These are phyloP conservation scores for Cremastinae sp. DNA, from an alignment of 2,888 invertebrate species.

Conservation along the genomic window DNA sequence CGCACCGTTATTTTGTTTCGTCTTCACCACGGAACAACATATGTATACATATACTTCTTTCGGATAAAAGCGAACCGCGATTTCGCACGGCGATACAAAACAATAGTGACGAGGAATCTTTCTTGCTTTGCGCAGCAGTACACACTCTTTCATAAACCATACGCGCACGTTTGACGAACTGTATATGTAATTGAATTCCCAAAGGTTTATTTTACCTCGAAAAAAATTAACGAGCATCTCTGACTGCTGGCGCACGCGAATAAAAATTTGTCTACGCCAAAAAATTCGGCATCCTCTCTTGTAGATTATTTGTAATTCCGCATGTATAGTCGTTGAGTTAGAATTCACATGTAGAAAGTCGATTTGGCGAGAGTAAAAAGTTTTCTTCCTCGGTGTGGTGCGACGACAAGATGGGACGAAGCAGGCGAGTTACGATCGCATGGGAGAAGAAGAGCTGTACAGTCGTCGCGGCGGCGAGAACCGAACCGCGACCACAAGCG, in stretches of 20 bases:
- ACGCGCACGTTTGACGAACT: not conserved
- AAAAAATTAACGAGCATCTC: too few relatives aligned
- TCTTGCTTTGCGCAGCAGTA: too few relatives aligned
- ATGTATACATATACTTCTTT: too few relatives aligned
- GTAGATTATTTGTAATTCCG: too few relatives aligned
- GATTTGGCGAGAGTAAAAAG: not conserved
- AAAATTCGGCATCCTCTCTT: too few relatives aligned
- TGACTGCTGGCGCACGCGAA: too few relatives aligned
- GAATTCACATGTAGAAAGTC: not conserved
- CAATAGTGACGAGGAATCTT: not conserved
- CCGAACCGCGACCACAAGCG: slow-evolving; percentile 1
- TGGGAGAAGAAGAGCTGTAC: too few relatives aligned
- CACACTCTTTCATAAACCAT: not conserved
- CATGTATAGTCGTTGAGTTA: not conserved
- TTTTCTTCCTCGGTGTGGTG: slow-evolving; percentile 3
- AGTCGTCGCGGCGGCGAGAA: slow-evolving; percentile 21
- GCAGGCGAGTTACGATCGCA: not conserved
- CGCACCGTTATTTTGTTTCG: slow-evolving; percentile 50
- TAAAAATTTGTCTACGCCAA: too few relatives aligned
- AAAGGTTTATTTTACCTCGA: not conserved
- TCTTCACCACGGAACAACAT: slow-evolving; percentile 5
- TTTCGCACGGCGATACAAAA: not conserved
- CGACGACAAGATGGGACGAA: not conserved
- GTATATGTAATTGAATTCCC: not conserved
- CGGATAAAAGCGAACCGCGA: not conserved